Evolutionary conservation across 2,888 invertebrate genomes (phyloP).

Genomic region (Axea sp.): DNA sequence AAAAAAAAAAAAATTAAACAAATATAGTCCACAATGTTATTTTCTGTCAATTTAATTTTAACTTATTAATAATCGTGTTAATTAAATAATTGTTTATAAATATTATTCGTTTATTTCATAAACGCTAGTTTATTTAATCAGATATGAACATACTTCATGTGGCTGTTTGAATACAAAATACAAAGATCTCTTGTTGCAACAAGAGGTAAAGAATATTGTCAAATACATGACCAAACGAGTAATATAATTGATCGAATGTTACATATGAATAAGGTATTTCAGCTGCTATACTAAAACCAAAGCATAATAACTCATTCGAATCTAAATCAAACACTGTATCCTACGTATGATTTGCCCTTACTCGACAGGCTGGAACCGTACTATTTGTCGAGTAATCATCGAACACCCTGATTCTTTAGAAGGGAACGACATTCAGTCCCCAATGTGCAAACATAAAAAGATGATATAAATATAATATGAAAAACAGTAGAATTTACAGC

Average conservation of each 20-base stretch:
- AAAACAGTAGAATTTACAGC: constrained; percentile 44
- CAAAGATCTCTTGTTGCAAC: constrained; percentile 25
- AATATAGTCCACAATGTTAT: no score
- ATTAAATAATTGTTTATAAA: no score
- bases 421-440: constrained; percentile 31
- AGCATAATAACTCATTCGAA: constrained; percentile 57
- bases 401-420: constrained; percentile 44
- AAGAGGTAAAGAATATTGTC: constrained; percentile 53
- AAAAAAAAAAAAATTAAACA: no score
- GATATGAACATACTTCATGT: no score
- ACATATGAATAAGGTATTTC: no score
- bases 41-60: no score
- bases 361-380: constrained; percentile 67
- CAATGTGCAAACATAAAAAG: constrained; percentile 30
- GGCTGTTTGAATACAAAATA: no score
- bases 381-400: constrained; percentile 71
- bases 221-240: constrained; percentile 45
- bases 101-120: no score
- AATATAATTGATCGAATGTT: constrained; percentile 71
- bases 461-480: constrained; percentile 48
- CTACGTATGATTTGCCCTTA: constrained; percentile 64
- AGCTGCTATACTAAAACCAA: no score
- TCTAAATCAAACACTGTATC: constrained; percentile 61
- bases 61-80: no score
- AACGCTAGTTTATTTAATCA: no score